These are phyloP conservation scores for Sesia apiformis DNA, from an alignment of 2,888 invertebrate genomes.

Conservation along the genomic window DNA sequence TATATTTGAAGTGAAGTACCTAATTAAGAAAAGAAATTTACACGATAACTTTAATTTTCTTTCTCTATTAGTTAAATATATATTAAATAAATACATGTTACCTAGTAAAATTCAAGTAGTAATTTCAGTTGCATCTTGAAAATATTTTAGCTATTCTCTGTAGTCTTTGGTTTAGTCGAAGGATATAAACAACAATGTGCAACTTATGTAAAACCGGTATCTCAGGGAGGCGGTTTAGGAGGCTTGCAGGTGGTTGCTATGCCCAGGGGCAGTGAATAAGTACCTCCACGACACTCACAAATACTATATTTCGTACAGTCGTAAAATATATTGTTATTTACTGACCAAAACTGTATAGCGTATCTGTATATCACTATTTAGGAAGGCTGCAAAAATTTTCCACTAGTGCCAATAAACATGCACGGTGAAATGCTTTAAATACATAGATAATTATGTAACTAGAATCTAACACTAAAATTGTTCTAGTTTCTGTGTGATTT, in stretches of 20 bases:
- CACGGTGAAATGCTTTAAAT: too few species aligned
- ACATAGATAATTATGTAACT: too few species aligned
- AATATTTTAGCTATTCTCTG: slow-evolving; percentile 5
- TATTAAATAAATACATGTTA: background rate
- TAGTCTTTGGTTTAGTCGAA: slow-evolving; percentile 13
- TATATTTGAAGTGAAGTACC: too few species aligned
- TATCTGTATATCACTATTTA: too few species aligned
- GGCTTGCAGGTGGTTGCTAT: slow-evolving; percentile 10
- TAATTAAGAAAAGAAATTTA: too few species aligned
- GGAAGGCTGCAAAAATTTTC: too few species aligned
- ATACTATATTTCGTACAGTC: slow-evolving; percentile 7
- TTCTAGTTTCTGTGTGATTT: too few species aligned
- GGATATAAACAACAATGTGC: slow-evolving; percentile 30
- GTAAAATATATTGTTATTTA: slow-evolving; percentile 3
- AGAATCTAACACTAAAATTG: too few species aligned
- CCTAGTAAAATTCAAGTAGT: background rate
- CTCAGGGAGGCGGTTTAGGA: slow-evolving; percentile 29
- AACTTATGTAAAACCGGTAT: slow-evolving; percentile 47
- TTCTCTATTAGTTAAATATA: too few species aligned
- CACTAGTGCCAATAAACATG: too few species aligned
- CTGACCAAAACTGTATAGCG: background rate
- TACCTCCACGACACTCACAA: slow-evolving; percentile 16
- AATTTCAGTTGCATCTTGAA: slow-evolving; percentile 1
- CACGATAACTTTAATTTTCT: too few species aligned
- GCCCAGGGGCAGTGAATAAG: slow-evolving; percentile 20